These are phyloP conservation scores for Erannis defoliaria DNA, from an alignment of 2,888 invertebrate genomes.

Conservation along the genomic window DNA sequence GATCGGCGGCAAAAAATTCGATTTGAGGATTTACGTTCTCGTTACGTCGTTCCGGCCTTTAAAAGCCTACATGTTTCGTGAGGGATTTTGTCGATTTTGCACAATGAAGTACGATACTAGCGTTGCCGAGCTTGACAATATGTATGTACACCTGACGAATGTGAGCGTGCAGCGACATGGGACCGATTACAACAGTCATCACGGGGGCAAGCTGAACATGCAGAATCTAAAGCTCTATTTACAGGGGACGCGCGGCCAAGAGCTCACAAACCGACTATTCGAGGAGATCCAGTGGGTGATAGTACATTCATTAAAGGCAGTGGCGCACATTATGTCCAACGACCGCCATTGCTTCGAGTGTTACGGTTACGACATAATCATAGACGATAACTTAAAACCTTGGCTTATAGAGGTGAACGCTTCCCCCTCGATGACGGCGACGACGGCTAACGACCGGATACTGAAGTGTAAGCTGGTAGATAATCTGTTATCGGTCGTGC, in stretches of 20 bases:
- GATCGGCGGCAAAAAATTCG: conserved; percentile 98
- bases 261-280: conserved; percentile 94
- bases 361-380: conserved; percentile 98
- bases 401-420: conserved; percentile 98
- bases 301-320: conserved; percentile 96
- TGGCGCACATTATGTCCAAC: conserved; percentile 95
- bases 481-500: conserved; percentile 95
- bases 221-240: conserved; percentile 95
- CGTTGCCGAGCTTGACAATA: conserved; percentile 94
- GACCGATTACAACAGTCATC: conserved; percentile 94
- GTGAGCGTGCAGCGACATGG: conserved; percentile 98
- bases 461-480: conserved; percentile 97
- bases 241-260: conserved; percentile 95
- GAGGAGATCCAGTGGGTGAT: conserved; percentile 95
- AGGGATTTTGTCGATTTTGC: conserved; percentile 98
- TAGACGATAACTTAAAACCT: conserved; percentile 96
- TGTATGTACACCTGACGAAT: conserved; percentile 98
- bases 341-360: conserved; percentile 97
- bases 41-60: conserved; percentile 97
- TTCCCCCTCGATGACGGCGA: conserved; percentile 96
- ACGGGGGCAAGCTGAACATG: conserved; percentile 97
- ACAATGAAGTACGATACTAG: conserved; percentile 97
- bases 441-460: conserved; percentile 96
- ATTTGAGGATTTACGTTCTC: conserved; percentile 95
- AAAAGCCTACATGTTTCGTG: conserved; percentile 95